Evolutionary conservation across 1,140 invertebrate species (phyloP).

Genomic region (Zaprionus inermis): DNA sequence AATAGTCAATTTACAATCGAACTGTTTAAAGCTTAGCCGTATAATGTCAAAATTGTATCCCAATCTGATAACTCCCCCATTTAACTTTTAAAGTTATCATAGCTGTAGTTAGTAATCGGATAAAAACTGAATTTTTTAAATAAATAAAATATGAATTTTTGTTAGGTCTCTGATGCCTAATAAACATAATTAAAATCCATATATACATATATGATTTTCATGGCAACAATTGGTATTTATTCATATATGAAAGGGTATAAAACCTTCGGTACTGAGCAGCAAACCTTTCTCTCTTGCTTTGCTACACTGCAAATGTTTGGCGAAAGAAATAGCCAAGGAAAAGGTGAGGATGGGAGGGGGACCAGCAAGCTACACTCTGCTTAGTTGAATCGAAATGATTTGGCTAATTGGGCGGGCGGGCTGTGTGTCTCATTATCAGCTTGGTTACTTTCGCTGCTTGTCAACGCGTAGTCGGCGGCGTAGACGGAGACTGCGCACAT

Average conservation of each 20-base stretch:
- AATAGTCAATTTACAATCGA: too few relatives aligned
- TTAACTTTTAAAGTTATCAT: too few relatives aligned
- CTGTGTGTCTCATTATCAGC: constrained; percentile 32
- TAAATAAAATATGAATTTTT: too few relatives aligned
- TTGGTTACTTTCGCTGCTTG: constrained; percentile 40
- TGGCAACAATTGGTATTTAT: too few relatives aligned
- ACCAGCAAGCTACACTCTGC: not conserved
- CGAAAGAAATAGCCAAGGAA: not conserved
- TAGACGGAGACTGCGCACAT: constrained; percentile 7
- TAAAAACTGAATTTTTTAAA: too few relatives aligned
- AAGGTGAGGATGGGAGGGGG: not conserved
- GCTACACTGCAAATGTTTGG: not conserved
- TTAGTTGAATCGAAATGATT: constrained; percentile 25
- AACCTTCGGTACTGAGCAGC: not conserved
- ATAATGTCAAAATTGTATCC: too few relatives aligned
- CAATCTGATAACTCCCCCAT: too few relatives aligned
- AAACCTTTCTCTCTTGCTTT: not conserved
- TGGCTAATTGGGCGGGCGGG: constrained; percentile 40
- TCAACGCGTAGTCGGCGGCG: constrained; percentile 20
- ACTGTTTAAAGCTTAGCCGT: too few relatives aligned
- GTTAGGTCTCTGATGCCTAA: too few relatives aligned
- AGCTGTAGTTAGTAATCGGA: too few relatives aligned
- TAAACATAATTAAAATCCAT: too few relatives aligned
- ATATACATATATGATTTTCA: too few relatives aligned
- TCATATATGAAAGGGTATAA: not conserved